phyloP scores from a whole-genome alignment of 2,113 vertebrate genomes.

The Chelonoidis abingdonii region DNA sequence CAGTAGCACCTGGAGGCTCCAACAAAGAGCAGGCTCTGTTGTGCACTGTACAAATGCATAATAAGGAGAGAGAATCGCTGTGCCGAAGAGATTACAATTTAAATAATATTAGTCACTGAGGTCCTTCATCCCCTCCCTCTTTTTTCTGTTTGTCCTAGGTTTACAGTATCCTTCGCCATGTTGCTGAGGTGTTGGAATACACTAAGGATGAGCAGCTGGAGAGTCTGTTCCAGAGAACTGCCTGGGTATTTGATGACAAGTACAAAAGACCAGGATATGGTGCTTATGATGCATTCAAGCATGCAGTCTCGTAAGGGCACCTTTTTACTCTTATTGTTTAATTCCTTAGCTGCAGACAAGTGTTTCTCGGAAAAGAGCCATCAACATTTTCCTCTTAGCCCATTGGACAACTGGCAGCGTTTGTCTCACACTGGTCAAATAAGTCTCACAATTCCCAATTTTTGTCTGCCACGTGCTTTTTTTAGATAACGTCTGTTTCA shows the following conservation, averaged over 20 bases:
- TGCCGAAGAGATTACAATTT: not conserved
- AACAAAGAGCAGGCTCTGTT: not conserved
- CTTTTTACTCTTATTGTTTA: constrained; percentile 5
- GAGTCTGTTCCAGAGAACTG: constrained; percentile 96
- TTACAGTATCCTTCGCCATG: constrained; percentile 97
- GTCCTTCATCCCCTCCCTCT: not conserved
- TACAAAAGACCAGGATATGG: constrained; percentile 97
- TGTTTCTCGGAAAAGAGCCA: not conserved
- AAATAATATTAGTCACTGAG: not conserved
- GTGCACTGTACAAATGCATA: not conserved
- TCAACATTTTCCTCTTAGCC: not conserved
- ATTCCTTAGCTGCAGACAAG: not conserved
- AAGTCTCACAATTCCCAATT: not conserved
- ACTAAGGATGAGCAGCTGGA: constrained; percentile 97
- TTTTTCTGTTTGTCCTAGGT: constrained; percentile 80
- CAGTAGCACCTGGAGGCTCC: not conserved
- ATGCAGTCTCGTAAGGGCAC: constrained; percentile 93
- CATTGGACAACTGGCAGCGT: not conserved
- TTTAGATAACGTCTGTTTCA: not conserved
- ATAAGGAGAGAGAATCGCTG: not conserved
- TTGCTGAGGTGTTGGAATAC: constrained; percentile 97
- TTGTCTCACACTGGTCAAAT: not conserved
- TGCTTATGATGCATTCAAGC: constrained; percentile 98
- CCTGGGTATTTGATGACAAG: constrained; percentile 98
- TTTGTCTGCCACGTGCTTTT: not conserved